Percentiles rank a stretch among this genome's conserved stretches.
phyloP scores from a whole-genome alignment of 2,113 vertebrate genomes.

The Sprattus sprattus region DNA sequence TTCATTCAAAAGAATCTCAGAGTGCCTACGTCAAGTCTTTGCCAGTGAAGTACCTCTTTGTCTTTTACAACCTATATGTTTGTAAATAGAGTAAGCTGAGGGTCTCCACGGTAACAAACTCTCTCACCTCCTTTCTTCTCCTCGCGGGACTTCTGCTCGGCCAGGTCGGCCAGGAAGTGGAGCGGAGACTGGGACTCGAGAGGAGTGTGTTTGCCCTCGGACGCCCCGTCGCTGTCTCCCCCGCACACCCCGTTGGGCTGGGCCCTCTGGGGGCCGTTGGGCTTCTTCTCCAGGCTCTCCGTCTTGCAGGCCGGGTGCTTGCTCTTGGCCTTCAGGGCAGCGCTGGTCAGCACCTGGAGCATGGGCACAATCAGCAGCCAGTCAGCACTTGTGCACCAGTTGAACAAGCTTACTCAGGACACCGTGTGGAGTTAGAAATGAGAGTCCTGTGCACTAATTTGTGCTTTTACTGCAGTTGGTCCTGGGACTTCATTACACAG shows the following conservation, averaged over 20 bases:
- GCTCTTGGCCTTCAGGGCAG: conserved; percentile 77
- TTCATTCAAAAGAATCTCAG: too few relatives aligned
- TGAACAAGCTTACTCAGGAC: not conserved
- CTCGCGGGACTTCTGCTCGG: conserved; percentile 80
- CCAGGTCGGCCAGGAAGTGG: conserved; percentile 80
- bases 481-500: not conserved
- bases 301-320: conserved; percentile 70
- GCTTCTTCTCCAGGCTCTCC: conserved; percentile 46
- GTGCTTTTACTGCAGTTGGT: not conserved
- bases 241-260: conserved; percentile 17
- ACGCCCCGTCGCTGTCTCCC: conserved; percentile 67
- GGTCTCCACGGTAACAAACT: conserved; percentile 10
- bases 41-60: not conserved
- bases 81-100: not conserved
- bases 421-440: not conserved
- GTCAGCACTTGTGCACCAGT: not conserved
- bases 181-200: conserved; percentile 80
- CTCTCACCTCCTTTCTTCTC: conserved; percentile 78
- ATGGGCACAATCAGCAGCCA: not conserved
- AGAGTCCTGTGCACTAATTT: not conserved
- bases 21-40: not conserved
- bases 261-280: not conserved
- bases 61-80: too few relatives aligned
- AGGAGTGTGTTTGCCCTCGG: conserved; percentile 75
- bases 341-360: conserved; percentile 77